Evolutionary conservation across 1,140 invertebrate genomes (phyloP).

Genomic region (Drosophila sulfurigaster): DNA sequence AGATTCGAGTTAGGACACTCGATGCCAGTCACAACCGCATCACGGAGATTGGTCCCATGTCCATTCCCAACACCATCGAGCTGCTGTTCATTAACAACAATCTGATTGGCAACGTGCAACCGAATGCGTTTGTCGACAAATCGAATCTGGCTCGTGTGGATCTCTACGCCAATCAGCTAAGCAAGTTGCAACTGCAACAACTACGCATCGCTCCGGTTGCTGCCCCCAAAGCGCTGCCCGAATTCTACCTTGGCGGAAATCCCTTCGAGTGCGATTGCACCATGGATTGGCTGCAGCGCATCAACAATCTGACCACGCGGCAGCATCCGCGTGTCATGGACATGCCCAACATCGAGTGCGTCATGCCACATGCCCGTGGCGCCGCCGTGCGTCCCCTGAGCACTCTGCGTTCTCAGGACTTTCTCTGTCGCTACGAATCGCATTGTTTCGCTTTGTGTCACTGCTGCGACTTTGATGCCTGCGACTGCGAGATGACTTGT

Average conservation of each 20-base stretch:
- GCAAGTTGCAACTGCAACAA: conserved; percentile 92
- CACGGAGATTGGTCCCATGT: conserved; percentile 90
- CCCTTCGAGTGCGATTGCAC: conserved; percentile 96
- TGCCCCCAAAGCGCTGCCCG: conserved; percentile 89
- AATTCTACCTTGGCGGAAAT: conserved; percentile 95
- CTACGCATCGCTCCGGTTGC: conserved; percentile 90
- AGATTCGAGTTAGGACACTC: conserved; percentile 92
- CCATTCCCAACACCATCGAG: conserved; percentile 95
- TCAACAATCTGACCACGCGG: conserved; percentile 93
- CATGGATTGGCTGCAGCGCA: conserved; percentile 95
- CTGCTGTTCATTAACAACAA: conserved; percentile 96
- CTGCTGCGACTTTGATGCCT: conserved; percentile 97
- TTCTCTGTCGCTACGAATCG: conserved; percentile 95
- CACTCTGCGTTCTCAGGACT: conserved; percentile 90
- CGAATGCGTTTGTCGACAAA: conserved; percentile 95
- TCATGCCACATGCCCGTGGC: conserved; percentile 91
- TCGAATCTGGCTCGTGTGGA: conserved; percentile 93
- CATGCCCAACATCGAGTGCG: conserved; percentile 93
- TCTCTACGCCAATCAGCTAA: conserved; percentile 94
- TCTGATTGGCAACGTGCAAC: conserved; percentile 90
- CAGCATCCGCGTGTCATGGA: conserved; percentile 95
- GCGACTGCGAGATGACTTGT: conserved; percentile 98
- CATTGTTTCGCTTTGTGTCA: conserved; percentile 97
- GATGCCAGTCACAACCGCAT: conserved; percentile 95
- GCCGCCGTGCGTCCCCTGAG: conserved; percentile 89